Conservation (phyloP, 2,113 vertebrate species). For the Erythrocercus mccallii region DNA sequence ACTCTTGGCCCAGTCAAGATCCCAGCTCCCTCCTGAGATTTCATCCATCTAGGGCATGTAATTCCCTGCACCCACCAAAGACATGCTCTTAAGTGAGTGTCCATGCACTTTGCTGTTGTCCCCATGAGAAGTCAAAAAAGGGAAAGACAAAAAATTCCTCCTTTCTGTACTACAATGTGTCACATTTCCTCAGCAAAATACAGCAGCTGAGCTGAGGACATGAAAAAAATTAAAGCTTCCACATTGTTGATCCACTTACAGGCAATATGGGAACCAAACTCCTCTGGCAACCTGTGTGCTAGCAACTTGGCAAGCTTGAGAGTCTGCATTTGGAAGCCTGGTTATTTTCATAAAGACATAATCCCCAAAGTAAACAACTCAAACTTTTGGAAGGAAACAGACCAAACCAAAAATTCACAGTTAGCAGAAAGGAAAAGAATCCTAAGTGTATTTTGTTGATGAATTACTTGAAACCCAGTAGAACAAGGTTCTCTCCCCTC, state of each 20-base stretch:
- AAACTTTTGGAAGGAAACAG: neutral
- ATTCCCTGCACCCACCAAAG: neutral
- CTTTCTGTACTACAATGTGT: neutral
- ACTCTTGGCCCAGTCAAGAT: neutral
- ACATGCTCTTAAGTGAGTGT: neutral
- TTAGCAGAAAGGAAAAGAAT: neutral
- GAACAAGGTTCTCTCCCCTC: neutral
- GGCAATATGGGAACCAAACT: neutral
- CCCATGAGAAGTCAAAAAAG: neutral
- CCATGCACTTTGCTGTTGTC: neutral
- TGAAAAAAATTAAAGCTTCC: neutral
- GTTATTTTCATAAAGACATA: constrained; percentile 1
- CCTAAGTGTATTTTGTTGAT: neutral
- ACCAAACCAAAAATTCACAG: neutral
- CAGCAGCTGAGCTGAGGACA: neutral
- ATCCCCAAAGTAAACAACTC: constrained; percentile 27
- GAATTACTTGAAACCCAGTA: neutral
- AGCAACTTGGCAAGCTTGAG: neutral
- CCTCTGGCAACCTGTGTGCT: neutral
- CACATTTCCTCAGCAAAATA: neutral
- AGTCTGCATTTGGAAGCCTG: neutral
- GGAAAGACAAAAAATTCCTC: neutral
- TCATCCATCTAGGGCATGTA: neutral
- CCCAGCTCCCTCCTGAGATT: neutral
- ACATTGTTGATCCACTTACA: neutral